These are phyloP conservation scores for Agriopis leucophaearia DNA, from an alignment of 2,888 invertebrate species.

Conservation along the genomic window DNA sequence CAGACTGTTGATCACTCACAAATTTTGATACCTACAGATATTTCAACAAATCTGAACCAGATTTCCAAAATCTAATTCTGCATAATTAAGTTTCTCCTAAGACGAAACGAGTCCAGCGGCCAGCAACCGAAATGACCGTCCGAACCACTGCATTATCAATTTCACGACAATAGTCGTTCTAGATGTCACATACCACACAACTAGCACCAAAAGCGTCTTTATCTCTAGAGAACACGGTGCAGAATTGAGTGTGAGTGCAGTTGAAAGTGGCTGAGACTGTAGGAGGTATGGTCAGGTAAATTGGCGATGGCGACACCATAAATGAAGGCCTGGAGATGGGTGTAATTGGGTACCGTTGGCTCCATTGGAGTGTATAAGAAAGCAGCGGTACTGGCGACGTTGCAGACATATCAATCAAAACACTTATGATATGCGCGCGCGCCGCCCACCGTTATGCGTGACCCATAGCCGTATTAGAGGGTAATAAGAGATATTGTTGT, in stretches of 20 bases:
- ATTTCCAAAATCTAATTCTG: constrained; percentile 6
- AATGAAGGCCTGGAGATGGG: constrained; percentile 77
- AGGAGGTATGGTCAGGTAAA: constrained; percentile 57
- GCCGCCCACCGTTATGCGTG: constrained; percentile 61
- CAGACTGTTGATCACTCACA: too few relatives aligned
- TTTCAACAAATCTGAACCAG: not conserved
- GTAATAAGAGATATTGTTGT: constrained; percentile 61
- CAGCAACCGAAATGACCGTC: constrained; percentile 61
- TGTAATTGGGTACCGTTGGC: constrained; percentile 83
- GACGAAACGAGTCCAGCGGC: constrained; percentile 58
- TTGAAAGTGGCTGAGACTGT: constrained; percentile 40
- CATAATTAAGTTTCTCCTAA: constrained; percentile 72
- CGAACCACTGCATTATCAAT: constrained; percentile 66
- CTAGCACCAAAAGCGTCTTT: constrained; percentile 24
- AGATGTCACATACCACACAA: constrained; percentile 42
- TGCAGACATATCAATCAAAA: constrained; percentile 82
- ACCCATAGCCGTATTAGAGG: constrained; percentile 57
- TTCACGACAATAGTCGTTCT: constrained; percentile 69
- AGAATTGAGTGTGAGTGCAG: constrained; percentile 30
- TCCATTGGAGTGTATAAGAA: constrained; percentile 82
- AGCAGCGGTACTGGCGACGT: constrained; percentile 80
- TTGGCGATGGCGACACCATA: constrained; percentile 78
- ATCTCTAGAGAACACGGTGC: constrained; percentile 25
- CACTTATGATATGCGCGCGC: constrained; percentile 73
- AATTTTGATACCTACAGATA: too few relatives aligned